A percentile compares a stretch with the other conserved stretches of the same genome.
These are phyloP conservation scores for Parapsyche elsis DNA, from an alignment of 1,140 invertebrate species.

Conservation along the genomic window DNA sequence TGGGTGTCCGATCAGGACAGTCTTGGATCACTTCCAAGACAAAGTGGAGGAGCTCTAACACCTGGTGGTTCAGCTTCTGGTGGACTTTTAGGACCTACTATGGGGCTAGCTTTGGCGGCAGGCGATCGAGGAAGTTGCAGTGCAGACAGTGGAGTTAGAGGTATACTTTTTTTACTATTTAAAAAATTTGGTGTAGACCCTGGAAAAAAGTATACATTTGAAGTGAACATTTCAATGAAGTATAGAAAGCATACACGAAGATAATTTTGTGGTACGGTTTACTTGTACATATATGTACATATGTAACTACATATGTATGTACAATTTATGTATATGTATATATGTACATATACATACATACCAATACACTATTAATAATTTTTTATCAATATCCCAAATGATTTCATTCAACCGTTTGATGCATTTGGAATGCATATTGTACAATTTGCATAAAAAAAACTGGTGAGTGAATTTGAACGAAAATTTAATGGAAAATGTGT, in stretches of 20 bases:
- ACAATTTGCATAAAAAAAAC: neutral
- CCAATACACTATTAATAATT: neutral
- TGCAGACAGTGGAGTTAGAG: constrained; percentile 83
- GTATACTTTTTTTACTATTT: too few relatives aligned
- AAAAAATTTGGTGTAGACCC: too few relatives aligned
- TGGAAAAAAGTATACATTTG: neutral
- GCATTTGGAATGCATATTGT: too few relatives aligned
- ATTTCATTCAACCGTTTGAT: too few relatives aligned
- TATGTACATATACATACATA: neutral
- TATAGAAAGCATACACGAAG: too few relatives aligned
- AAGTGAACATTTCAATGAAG: too few relatives aligned
- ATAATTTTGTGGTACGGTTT: neutral
- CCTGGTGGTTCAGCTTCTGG: constrained; percentile 70
- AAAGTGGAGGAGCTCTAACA: constrained; percentile 72
- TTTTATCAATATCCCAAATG: too few relatives aligned
- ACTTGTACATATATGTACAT: neutral
- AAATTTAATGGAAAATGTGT: too few relatives aligned
- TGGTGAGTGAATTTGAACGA: too few relatives aligned
- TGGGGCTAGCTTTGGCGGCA: constrained; percentile 66
- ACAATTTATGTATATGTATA: neutral
- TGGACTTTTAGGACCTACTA: constrained; percentile 64
- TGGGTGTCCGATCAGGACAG: constrained; percentile 81
- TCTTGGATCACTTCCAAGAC: constrained; percentile 71
- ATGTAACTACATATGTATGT: too few relatives aligned
- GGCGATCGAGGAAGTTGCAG: constrained; percentile 86